Percentiles rank a stretch among this genome's conserved stretches.
Evolutionary conservation across 1,140 invertebrate species (phyloP).

Genomic region (Conopomorpha cramerella): DNA sequence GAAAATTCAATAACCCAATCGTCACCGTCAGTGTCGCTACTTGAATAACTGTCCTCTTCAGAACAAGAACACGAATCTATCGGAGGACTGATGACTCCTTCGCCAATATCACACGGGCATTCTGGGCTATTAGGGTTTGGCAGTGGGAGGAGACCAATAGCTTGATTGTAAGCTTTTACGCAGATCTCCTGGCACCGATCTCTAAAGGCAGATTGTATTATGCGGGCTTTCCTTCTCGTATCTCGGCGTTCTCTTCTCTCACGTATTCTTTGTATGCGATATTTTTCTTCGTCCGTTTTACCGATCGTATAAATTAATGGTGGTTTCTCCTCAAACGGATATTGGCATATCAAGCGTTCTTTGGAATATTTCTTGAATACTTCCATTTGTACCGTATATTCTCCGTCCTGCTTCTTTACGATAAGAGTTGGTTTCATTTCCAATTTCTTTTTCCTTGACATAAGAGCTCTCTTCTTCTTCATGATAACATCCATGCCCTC

Average conservation of each 20-base stretch:
- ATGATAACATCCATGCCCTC: conserved; percentile 35
- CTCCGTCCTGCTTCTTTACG: conserved; percentile 38
- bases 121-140: conserved; percentile 36
- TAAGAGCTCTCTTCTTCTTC: conserved; percentile 45
- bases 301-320: conserved; percentile 41
- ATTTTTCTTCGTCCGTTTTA: conserved; percentile 42
- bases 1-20: conserved; percentile 44
- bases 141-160: conserved; percentile 38
- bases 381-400: conserved; percentile 50
- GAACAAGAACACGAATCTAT: conserved; percentile 48
- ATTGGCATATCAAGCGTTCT: conserved; percentile 35
- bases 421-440: conserved; percentile 43
- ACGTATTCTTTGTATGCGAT: conserved; percentile 27
- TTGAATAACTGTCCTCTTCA: conserved; percentile 24
- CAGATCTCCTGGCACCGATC: conserved; percentile 49
- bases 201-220: conserved; percentile 40
- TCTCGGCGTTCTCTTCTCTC: conserved; percentile 38
- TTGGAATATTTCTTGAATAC: conserved; percentile 50
- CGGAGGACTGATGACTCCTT: conserved; percentile 15
- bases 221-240: conserved; percentile 34
- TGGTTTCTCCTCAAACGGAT: conserved; percentile 47
- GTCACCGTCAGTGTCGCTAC: conserved; percentile 40
- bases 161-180: conserved; percentile 48
- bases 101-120: conserved; percentile 24
- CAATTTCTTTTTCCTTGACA: conserved; percentile 40